Evolutionary conservation across 2,888 invertebrate species (phyloP).

Genomic region (Ceramica pisi): DNA sequence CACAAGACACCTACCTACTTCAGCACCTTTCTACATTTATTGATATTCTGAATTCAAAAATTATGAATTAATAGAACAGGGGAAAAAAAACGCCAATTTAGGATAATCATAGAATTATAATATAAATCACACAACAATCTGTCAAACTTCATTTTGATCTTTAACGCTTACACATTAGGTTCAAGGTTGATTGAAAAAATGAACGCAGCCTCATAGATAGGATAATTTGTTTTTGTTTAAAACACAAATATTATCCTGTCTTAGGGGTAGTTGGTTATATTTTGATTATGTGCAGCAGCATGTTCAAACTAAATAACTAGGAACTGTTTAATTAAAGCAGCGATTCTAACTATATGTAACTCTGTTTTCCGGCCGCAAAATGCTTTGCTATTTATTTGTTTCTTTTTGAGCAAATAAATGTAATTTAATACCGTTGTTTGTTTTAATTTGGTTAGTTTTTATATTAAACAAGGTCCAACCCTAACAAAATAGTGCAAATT

Average conservation of each 20-base stretch:
- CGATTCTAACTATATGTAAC: background rate
- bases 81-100: too few species aligned
- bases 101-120: too few species aligned
- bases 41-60: too few species aligned
- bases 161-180: too few species aligned
- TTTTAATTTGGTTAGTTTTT: background rate
- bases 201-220: background rate
- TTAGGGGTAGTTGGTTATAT: background rate
- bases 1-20: too few species aligned
- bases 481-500: slow-evolving; percentile 8
- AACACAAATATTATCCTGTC: too few species aligned
- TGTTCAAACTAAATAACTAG: slow-evolving; percentile 4
- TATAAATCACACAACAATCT: too few species aligned
- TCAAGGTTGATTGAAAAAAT: too few species aligned
- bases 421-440: background rate
- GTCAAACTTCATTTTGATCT: too few species aligned
- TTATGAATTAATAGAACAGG: too few species aligned
- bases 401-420: background rate
- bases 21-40: too few species aligned
- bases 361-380: slow-evolving; percentile 6
- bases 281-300: background rate
- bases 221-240: background rate
- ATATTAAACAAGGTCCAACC: background rate
- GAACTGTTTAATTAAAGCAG: slow-evolving; percentile 13
- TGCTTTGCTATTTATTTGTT: slow-evolving; percentile 8